phyloP scores from a whole-genome alignment of 2,888 invertebrate species.

The Lochmaea crataegi region DNA sequence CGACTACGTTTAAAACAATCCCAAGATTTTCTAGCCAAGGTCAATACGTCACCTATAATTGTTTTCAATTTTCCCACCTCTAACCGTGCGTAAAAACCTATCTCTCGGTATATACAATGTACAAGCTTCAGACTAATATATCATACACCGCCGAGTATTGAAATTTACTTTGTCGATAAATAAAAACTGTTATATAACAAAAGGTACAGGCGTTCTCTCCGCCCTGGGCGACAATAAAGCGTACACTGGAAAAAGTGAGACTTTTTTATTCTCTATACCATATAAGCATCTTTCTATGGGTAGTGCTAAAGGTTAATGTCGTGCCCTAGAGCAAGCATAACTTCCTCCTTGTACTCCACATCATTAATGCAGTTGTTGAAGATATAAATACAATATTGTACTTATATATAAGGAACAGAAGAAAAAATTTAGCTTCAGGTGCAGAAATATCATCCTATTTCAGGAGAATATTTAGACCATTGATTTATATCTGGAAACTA shows the following conservation, averaged over 20 bases:
- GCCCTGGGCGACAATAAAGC: constrained; percentile 10
- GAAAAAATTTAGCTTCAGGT: not conserved
- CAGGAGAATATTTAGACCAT: no score
- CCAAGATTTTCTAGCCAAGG: constrained; percentile 10
- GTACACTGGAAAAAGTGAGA: constrained; percentile 6
- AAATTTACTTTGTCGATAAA: constrained; percentile 48
- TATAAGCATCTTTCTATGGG: not conserved
- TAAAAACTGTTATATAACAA: constrained; percentile 53
- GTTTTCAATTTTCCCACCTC: constrained; percentile 40
- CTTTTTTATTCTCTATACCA: not conserved
- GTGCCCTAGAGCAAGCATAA: not conserved
- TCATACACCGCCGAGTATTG: constrained; percentile 39
- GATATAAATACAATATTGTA: not conserved
- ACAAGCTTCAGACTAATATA: constrained; percentile 38
- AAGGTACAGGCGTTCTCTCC: constrained; percentile 45
- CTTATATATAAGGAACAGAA: not conserved
- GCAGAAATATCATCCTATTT: no score
- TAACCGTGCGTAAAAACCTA: constrained; percentile 33
- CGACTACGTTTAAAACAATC: not conserved
- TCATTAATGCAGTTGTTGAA: no score
- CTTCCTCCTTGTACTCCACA: not conserved
- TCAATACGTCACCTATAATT: constrained; percentile 29
- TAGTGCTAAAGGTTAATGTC: not conserved
- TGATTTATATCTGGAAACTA: no score
- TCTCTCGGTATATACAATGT: not conserved